Conservation (phyloP, 2,113 vertebrate genomes). For the Callipepla squamata region DNA sequence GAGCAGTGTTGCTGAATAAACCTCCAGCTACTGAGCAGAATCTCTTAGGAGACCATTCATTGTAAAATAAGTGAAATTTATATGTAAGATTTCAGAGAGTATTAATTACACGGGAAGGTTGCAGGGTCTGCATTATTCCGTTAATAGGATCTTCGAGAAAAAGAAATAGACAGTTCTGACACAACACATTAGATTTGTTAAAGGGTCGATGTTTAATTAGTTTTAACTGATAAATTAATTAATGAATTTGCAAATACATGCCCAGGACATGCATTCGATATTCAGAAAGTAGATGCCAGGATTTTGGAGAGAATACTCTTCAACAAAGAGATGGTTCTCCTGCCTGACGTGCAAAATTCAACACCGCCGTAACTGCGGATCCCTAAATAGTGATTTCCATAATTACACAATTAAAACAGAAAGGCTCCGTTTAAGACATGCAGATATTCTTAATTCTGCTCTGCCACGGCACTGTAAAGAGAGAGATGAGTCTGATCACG, state of each 20-base stretch:
- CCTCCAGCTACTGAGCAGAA: background rate
- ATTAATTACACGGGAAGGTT: slow-evolving; percentile 58
- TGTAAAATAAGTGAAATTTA: slow-evolving; percentile 16
- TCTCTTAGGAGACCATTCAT: background rate
- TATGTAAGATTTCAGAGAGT: background rate
- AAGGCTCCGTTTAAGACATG: slow-evolving; percentile 55
- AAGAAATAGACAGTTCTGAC: slow-evolving; percentile 43
- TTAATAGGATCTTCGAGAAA: slow-evolving; percentile 47
- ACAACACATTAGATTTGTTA: slow-evolving; percentile 45
- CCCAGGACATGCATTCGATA: background rate
- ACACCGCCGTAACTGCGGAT: background rate
- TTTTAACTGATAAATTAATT: slow-evolving; percentile 66
- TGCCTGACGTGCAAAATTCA: slow-evolving; percentile 37
- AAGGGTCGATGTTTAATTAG: slow-evolving; percentile 50
- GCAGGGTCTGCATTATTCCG: slow-evolving; percentile 18
- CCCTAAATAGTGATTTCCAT: slow-evolving; percentile 54
- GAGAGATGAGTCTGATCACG: slow-evolving; percentile 31
- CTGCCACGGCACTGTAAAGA: background rate
- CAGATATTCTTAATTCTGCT: slow-evolving; percentile 60
- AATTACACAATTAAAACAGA: slow-evolving; percentile 61
- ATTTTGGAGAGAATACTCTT: background rate
- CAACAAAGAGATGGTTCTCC: background rate
- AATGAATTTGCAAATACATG: slow-evolving; percentile 52
- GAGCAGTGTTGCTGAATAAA: background rate
- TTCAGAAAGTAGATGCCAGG: background rate